These are phyloP conservation scores for Trichoplax adhaerens DNA, from an alignment of 37 sponge, comb jelly and placozoan genomes.

Conservation along the genomic window DNA sequence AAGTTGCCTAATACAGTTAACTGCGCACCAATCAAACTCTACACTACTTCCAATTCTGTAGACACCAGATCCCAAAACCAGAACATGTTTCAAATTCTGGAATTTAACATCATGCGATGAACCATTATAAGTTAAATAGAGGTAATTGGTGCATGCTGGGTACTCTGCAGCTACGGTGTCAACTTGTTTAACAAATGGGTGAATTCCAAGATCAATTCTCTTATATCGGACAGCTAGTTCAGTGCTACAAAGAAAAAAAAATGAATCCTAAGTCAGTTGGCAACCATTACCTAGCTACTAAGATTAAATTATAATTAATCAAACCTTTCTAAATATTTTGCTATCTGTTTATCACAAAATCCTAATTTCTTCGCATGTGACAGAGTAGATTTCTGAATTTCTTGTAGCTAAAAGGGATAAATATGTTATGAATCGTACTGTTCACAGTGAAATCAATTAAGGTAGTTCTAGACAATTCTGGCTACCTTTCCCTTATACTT, in stretches of 20 bases:
- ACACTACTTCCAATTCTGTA: conserved; percentile 94
- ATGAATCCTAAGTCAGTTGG: not conserved
- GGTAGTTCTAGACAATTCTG: not conserved
- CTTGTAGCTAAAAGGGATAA: not conserved
- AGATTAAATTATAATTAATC: not conserved
- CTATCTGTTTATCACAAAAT: conserved; percentile 90
- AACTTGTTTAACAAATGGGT: conserved; percentile 84
- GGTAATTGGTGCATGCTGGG: conserved; percentile 90
- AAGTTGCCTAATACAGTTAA: conserved; percentile 82
- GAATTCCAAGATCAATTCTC: conserved; percentile 15
- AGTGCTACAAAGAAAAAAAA: conserved; percentile 5
- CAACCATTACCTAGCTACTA: too few relatives aligned
- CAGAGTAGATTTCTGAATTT: not conserved
- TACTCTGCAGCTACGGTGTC: conserved; percentile 98
- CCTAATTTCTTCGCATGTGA: conserved; percentile 68
- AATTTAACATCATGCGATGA: conserved; percentile 60
- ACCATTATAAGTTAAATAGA: conserved; percentile 93
- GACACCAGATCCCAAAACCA: conserved; percentile 94
- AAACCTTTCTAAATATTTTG: conserved; percentile 35
- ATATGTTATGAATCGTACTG: conserved; percentile 12
- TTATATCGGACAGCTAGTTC: conserved; percentile 53
- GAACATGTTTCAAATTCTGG: conserved; percentile 24
- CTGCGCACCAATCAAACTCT: conserved; percentile 99
- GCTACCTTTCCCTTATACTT: conserved; percentile 18
- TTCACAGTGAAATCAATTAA: not conserved